Conservation (phyloP, 2,797 vertebrate species). For the Lerista edwardsae region DNA sequence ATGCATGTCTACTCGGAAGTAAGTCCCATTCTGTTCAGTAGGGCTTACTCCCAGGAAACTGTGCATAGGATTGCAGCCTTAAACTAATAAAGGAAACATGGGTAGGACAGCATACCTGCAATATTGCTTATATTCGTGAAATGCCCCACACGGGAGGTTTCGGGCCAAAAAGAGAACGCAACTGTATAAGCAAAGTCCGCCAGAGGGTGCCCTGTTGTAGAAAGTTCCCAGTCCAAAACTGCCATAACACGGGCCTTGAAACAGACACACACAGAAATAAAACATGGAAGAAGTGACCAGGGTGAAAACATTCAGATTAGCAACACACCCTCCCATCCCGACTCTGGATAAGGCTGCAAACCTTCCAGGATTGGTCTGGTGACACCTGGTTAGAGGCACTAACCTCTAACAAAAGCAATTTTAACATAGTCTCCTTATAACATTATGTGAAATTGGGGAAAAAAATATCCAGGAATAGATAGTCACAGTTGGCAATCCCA, state of each 20-base stretch:
- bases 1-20: too few relatives aligned
- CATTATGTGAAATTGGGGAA: too few relatives aligned
- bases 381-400: too few relatives aligned
- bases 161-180: constrained; percentile 82
- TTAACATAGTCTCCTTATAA: not conserved
- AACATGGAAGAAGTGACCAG: constrained; percentile 14
- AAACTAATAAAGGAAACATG: not conserved
- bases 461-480: too few relatives aligned
- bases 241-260: constrained; percentile 88
- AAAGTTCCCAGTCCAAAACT: constrained; percentile 94
- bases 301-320: not conserved
- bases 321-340: not conserved
- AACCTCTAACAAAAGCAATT: too few relatives aligned
- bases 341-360: not conserved
- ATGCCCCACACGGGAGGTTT: not conserved
- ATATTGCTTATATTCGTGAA: constrained; percentile 56
- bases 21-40: too few relatives aligned
- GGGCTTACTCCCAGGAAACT: too few relatives aligned
- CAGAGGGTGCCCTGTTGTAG: constrained; percentile 89
- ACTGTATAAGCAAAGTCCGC: constrained; percentile 87
- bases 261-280: constrained; percentile 38
- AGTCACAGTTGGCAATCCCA: too few relatives aligned
- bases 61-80: too few relatives aligned
- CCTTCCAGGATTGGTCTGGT: too few relatives aligned
- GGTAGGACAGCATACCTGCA: constrained; percentile 77